Evolutionary conservation across 2,888 invertebrate genomes (phyloP).

Genomic region (Petrolisthes cinctipes): DNA sequence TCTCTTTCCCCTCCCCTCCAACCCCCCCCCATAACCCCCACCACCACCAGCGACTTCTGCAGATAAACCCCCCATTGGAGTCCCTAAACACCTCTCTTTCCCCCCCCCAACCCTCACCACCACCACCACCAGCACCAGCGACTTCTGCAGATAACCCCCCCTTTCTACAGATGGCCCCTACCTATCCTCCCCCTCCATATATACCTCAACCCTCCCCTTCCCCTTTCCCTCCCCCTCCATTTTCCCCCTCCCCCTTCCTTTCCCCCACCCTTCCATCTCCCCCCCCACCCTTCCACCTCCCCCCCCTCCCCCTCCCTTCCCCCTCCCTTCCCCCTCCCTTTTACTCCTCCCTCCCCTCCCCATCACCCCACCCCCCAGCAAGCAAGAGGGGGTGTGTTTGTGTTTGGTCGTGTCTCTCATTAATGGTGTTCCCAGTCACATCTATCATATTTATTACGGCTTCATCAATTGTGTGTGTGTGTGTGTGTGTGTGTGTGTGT

Average conservation of each 20-base stretch:
- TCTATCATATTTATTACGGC: slow-evolving; percentile 48
- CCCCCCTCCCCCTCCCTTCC: not conserved
- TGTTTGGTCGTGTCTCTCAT: slow-evolving; percentile 7
- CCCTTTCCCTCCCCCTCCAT: not conserved
- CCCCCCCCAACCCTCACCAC: not conserved
- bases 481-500: not conserved
- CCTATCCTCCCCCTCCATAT: not conserved
- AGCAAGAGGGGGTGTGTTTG: not conserved
- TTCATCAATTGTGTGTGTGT: slow-evolving; percentile 26
- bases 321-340: not conserved
- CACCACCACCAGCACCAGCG: not conserved
- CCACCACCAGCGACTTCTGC: too few species aligned
- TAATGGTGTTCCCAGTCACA: slow-evolving; percentile 32
- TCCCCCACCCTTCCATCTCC: not conserved
- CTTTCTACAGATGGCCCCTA: not conserved
- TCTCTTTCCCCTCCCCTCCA: not conserved
- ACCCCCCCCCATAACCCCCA: not conserved
- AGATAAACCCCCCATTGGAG: too few species aligned
- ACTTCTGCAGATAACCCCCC: too few species aligned
- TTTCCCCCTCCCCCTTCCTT: not conserved
- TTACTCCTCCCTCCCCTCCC: not conserved
- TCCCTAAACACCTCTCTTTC: not conserved
- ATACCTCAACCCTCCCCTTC: not conserved
- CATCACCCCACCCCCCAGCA: not conserved
- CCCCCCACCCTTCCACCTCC: not conserved